Evolutionary conservation across 2,888 invertebrate genomes (phyloP), one percentile per base, ranked within the genome.

Genomic region (Lasioglossum morio): DNA sequence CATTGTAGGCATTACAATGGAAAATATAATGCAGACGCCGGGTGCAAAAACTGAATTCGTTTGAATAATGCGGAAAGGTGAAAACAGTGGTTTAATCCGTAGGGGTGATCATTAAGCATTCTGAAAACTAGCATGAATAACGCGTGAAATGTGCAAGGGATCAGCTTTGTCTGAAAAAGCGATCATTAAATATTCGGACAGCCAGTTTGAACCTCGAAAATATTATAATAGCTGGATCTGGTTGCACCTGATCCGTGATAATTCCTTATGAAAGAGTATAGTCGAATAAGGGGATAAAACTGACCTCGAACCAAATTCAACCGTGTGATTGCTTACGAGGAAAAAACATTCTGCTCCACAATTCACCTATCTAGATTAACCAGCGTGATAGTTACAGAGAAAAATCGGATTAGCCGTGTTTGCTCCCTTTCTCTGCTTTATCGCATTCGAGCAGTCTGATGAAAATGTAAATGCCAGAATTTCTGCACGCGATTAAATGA

Each of bases 81-180:
- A 69, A 69, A 69, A 34, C 69, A 37, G 69, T 69, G 23, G 69
- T 70, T 40, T 70, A 70, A 40, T 23, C 70, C n/a, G 37, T n/a
- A 23, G 34, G 10, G n/a, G 70, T 12, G 70, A 70, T 37, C 12
- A 37, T 70, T 70, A 70, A 70, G 23, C 70, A 70, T 37, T 70
- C 70, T 4, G n/a, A 40, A n/a, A 40, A 40, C 37, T 69, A 12
- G 23, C 37, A 23, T 23, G 69, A 37, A 19, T 37, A 37, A 69
- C 23, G 37, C 23, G 19, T 12, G 23, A 19, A 10, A 10, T 23
- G 10, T 0, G 10, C 7, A 69, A 19, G 19, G 30, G 30, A 16
- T 30, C 66, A 3, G 23, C 23, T 37, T 69, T 37, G 37, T 69
- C 10, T 8, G 37, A 37, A 69, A 69, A 69, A 69, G 63, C 3